Evolutionary conservation across 2,888 invertebrate genomes (phyloP).

Genomic region (Mesochorus sp.): DNA sequence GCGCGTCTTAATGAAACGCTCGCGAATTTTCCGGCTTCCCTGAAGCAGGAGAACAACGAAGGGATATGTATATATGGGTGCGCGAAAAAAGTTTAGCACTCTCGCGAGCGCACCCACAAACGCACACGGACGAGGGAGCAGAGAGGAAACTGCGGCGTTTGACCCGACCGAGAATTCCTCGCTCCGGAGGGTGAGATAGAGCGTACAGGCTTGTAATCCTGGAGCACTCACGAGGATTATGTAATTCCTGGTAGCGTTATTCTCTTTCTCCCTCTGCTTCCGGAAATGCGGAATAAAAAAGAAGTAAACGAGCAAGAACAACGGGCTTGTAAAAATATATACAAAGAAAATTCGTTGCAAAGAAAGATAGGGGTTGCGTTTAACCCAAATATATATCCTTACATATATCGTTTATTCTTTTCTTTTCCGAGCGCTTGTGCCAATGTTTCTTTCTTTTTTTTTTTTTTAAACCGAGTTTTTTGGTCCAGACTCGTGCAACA

Average conservation of each 20-base stretch:
- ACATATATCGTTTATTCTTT: background rate
- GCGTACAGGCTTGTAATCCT: slow-evolving; percentile 40
- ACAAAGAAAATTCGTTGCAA: background rate
- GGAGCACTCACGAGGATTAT: slow-evolving; percentile 43
- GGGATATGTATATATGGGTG: slow-evolving; percentile 6
- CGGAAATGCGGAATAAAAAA: slow-evolving; percentile 16
- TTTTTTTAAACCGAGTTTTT: background rate
- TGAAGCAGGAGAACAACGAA: slow-evolving; percentile 8
- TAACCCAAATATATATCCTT: slow-evolving; percentile 8
- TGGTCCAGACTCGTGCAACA: background rate
- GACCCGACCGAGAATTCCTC: slow-evolving; percentile 36
- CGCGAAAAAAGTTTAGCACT: slow-evolving; percentile 27
- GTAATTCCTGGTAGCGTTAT: slow-evolving; percentile 42
- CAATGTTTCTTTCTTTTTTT: background rate
- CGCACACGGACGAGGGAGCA: background rate
- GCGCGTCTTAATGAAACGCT: slow-evolving; percentile 46
- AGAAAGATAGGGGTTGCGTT: slow-evolving; percentile 7
- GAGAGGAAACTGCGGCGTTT: slow-evolving; percentile 25
- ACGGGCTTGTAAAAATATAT: background rate
- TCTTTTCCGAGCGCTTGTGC: background rate
- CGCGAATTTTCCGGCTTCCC: slow-evolving; percentile 27
- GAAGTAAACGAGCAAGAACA: slow-evolving; percentile 19
- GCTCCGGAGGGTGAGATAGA: background rate
- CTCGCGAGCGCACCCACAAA: background rate
- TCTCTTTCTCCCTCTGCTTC: slow-evolving; percentile 1